Evolutionary conservation across 2,888 invertebrate genomes (phyloP).

Genomic region (Cheilosia pagana): DNA sequence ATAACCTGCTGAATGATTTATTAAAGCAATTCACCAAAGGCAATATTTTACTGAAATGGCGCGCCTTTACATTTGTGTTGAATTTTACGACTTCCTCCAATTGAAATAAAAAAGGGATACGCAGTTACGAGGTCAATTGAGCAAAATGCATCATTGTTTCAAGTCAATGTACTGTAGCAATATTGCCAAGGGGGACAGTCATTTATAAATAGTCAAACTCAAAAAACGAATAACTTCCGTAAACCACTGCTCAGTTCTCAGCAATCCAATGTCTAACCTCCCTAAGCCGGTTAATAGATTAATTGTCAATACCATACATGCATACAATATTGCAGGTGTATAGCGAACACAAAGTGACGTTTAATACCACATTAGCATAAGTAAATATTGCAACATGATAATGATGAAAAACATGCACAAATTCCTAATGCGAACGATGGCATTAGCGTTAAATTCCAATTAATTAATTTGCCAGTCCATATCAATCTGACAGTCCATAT

Average conservation of each 20-base stretch:
- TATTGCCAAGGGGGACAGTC: neutral
- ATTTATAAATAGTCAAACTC: neutral
- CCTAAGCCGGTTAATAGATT: constrained; percentile 7
- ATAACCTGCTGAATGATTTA: too few relatives aligned
- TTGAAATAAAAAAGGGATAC: too few relatives aligned
- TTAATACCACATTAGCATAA: constrained; percentile 30
- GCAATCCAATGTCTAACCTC: neutral
- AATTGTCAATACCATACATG: constrained; percentile 7
- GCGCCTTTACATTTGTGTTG: too few relatives aligned
- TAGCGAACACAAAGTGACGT: constrained; percentile 21
- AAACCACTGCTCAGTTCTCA: neutral
- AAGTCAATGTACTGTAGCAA: too few relatives aligned
- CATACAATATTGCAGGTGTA: neutral
- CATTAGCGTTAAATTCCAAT: constrained; percentile 1
- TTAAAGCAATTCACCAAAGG: too few relatives aligned
- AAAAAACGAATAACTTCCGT: constrained; percentile 2
- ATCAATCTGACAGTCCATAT: neutral
- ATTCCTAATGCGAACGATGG: neutral
- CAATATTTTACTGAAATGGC: too few relatives aligned
- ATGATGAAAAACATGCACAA: constrained; percentile 1
- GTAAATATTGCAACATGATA: constrained; percentile 38
- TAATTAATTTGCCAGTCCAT: constrained; percentile 14
- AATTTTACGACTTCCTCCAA: too few relatives aligned
- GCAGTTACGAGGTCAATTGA: too few relatives aligned
- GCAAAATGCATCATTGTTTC: too few relatives aligned